Evolutionary conservation across 2,113 vertebrate species (phyloP).

Genomic region (Pelusios castaneus): DNA sequence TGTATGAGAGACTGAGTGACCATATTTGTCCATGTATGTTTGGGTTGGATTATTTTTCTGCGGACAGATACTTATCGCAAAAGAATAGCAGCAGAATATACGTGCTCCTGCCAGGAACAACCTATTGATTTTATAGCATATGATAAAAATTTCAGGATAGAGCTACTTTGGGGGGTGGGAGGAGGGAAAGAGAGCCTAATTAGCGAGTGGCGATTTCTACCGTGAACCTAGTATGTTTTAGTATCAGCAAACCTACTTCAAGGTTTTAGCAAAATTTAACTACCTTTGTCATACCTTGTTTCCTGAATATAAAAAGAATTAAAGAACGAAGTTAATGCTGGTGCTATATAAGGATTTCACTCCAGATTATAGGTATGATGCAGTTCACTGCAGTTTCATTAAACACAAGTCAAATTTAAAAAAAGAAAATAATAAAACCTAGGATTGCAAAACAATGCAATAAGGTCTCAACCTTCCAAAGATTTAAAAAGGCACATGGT

Average conservation of each 20-base stretch:
- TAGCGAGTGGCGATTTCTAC: background rate
- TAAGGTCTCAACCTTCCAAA: background rate
- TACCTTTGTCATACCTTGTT: background rate
- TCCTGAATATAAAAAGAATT: background rate
- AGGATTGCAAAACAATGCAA: background rate
- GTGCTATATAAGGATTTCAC: background rate
- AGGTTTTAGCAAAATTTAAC: background rate
- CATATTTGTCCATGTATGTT: background rate
- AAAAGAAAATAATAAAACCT: background rate
- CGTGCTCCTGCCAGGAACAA: background rate
- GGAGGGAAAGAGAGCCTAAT: background rate
- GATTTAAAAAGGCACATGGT: background rate
- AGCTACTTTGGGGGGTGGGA: conserved; percentile 3
- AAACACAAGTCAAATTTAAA: background rate
- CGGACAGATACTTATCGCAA: background rate
- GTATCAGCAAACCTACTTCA: background rate
- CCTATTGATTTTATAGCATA: conserved; percentile 11
- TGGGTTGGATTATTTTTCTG: accelerated
- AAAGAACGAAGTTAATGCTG: background rate
- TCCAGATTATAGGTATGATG: background rate
- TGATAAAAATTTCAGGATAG: background rate
- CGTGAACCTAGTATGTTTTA: background rate
- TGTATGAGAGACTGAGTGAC: background rate
- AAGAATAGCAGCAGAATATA: background rate
- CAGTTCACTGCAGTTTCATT: background rate